phyloP scores from a whole-genome alignment of 2,797 vertebrate genomes.

The Selene dorsalis region DNA sequence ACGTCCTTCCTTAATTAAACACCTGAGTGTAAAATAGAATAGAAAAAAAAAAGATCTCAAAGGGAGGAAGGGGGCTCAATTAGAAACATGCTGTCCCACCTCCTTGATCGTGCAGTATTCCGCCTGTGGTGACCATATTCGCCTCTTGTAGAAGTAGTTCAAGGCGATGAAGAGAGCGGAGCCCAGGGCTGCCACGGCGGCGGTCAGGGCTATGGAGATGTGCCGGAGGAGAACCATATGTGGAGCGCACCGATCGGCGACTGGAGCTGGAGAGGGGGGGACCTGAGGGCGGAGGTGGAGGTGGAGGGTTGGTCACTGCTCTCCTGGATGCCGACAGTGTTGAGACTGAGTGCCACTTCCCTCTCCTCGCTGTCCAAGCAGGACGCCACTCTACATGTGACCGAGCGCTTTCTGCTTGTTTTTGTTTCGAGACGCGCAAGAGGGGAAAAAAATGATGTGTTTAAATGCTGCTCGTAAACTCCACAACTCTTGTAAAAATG shows the following conservation, averaged over 20 bases:
- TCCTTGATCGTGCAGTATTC: conserved; percentile 78
- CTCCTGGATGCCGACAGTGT: not conserved
- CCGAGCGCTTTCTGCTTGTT: conserved; percentile 42
- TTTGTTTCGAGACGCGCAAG: conserved; percentile 50
- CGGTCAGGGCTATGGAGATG: conserved; percentile 86
- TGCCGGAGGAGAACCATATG: conserved; percentile 85
- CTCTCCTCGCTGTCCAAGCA: not conserved
- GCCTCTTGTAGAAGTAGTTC: conserved; percentile 84
- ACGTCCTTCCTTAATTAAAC: conserved; percentile 6
- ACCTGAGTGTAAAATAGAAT: not conserved
- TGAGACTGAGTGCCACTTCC: conserved; percentile 3
- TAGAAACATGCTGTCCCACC: conserved; percentile 69
- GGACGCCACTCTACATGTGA: conserved; percentile 45
- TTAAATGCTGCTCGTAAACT: conserved; percentile 29
- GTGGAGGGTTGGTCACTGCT: not conserved
- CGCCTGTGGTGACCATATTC: conserved; percentile 76
- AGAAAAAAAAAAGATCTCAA: too few relatives aligned
- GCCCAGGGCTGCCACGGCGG: conserved; percentile 87
- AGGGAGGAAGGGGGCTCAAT: not conserved
- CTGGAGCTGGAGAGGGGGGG: not conserved
- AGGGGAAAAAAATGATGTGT: conserved; percentile 40
- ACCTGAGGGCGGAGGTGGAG: not conserved
- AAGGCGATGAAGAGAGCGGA: conserved; percentile 89
- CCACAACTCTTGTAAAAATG: fast-evolving
- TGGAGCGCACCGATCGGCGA: conserved; percentile 6